phyloP scores from a whole-genome alignment of 1,140 invertebrate species.

The Cotesia chilonis region DNA sequence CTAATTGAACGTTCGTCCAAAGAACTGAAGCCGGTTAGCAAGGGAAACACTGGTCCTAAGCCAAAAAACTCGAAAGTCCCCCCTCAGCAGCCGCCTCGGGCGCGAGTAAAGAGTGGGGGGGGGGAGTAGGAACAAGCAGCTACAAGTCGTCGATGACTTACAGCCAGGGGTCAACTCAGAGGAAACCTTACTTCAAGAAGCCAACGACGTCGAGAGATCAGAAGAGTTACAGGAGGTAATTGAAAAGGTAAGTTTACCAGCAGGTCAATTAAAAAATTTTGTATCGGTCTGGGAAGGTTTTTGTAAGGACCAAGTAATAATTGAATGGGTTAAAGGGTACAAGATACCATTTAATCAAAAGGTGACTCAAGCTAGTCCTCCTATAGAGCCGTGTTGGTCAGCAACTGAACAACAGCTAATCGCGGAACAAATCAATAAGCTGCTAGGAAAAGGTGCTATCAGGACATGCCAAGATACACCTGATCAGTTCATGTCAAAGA shows the following conservation, averaged over 20 bases:
- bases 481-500: constrained; percentile 16
- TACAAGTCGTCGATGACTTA: not conserved
- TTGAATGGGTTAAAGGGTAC: constrained; percentile 24
- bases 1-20: constrained; percentile 32
- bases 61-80: constrained; percentile 38
- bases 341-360: constrained; percentile 14
- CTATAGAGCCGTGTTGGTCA: constrained; percentile 31
- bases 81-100: constrained; percentile 15
- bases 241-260: constrained; percentile 7
- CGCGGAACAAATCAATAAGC: constrained; percentile 27
- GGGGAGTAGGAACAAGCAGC: constrained; percentile 19
- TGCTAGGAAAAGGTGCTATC: constrained; percentile 33
- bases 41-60: not conserved
- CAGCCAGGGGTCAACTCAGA: constrained; percentile 9
- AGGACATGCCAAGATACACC: constrained; percentile 39
- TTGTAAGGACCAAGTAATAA: not conserved
- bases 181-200: constrained; percentile 14
- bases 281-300: not conserved
- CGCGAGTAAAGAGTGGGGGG: constrained; percentile 13
- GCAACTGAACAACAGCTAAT: constrained; percentile 14
- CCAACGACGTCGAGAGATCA: constrained; percentile 17
- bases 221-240: constrained; percentile 28
- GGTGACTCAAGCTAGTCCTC: constrained; percentile 14
- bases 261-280: constrained; percentile 18
- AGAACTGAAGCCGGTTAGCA: constrained; percentile 27